phyloP scores from a whole-genome alignment of 2,888 invertebrate genomes.

The Cenopis cana region DNA sequence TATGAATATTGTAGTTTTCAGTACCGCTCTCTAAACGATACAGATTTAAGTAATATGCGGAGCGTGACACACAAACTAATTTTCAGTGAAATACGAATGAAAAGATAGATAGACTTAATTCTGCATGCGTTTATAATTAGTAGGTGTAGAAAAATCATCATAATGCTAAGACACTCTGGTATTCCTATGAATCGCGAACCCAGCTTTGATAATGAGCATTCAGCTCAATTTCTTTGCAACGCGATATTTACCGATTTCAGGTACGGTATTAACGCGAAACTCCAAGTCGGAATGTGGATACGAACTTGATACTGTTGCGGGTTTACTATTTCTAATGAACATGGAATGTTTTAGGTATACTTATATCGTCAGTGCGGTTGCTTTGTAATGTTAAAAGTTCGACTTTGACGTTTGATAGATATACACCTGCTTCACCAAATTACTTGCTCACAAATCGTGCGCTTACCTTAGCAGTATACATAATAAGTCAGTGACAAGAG shows the following conservation, averaged over 20 bases:
- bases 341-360: slow-evolving; percentile 22
- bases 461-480: no score
- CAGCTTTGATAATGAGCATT: slow-evolving; percentile 31
- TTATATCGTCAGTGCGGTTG: slow-evolving; percentile 20
- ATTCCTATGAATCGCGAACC: slow-evolving; percentile 11
- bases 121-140: no score
- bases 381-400: slow-evolving; percentile 18
- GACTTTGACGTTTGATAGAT: neutral
- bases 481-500: no score
- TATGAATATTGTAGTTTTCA: no score
- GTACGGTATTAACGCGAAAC: slow-evolving; percentile 35
- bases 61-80: no score
- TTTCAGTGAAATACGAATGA: no score
- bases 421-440: no score
- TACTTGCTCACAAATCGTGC: no score
- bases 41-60: no score
- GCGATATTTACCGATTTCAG: slow-evolving; percentile 38
- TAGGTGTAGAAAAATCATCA: neutral
- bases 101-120: no score
- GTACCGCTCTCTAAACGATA: no score
- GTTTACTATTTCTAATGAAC: slow-evolving; percentile 79
- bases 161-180: slow-evolving; percentile 5
- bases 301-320: slow-evolving; percentile 70
- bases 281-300: slow-evolving; percentile 47
- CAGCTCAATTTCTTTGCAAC: slow-evolving; percentile 39